Percentiles rank a stretch among this genome's conserved stretches.
These are phyloP conservation scores for Streptopelia turtur DNA, from an alignment of 2,797 vertebrate species.

Conservation along the genomic window DNA sequence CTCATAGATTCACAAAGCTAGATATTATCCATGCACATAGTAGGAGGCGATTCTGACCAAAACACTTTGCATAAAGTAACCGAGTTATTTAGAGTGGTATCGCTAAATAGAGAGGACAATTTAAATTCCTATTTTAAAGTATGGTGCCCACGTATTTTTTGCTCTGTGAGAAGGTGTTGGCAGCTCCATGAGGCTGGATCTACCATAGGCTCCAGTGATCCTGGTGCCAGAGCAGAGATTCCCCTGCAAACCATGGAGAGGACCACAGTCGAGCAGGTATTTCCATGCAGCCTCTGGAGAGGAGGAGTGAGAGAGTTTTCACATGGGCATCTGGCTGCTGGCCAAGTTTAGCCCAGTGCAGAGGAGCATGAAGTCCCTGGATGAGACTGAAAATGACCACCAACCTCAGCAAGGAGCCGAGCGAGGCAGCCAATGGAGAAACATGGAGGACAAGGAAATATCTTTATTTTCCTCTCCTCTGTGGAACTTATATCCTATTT, in stretches of 20 bases:
- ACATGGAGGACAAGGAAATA: neutral
- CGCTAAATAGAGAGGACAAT: neutral
- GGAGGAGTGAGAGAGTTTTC: neutral
- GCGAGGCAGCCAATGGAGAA: neutral
- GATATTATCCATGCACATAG: neutral
- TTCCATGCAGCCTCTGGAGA: neutral
- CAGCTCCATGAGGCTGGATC: neutral
- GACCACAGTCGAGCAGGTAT: accelerated
- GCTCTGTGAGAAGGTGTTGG: neutral
- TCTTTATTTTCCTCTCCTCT: neutral
- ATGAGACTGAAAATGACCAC: accelerated
- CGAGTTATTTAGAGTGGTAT: neutral
- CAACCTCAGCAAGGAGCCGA: neutral
- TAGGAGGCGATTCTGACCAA: neutral
- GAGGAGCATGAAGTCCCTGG: neutral
- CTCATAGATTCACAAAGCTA: neutral
- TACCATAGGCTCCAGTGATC: neutral
- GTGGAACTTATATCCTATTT: neutral
- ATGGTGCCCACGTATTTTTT: neutral
- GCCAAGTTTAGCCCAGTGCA: neutral
- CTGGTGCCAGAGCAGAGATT: neutral
- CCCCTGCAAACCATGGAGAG: neutral
- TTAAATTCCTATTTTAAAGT: neutral
- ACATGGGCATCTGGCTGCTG: neutral
- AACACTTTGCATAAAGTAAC: neutral